These are phyloP conservation scores for Orthosia cruda DNA, from an alignment of 2,888 invertebrate genomes.

Conservation along the genomic window DNA sequence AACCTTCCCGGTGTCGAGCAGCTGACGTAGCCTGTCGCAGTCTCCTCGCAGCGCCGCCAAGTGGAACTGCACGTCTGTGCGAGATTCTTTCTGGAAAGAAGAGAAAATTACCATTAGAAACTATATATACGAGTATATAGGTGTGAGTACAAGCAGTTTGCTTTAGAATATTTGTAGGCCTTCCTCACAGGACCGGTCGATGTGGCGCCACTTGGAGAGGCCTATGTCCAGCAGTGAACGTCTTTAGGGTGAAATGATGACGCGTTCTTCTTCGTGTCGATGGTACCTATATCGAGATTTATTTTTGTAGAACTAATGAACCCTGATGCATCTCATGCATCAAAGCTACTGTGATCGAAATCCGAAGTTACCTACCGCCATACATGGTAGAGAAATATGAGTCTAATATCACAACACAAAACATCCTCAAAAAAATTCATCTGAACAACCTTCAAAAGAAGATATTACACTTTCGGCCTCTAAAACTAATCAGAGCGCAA, in stretches of 20 bases:
- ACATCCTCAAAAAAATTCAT: background rate
- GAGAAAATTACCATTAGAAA: background rate
- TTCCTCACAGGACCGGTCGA: too few species aligned
- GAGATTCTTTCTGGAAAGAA: conserved; percentile 96
- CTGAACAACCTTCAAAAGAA: background rate
- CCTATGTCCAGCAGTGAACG: too few species aligned
- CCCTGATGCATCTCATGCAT: too few species aligned
- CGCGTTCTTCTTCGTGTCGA: too few species aligned
- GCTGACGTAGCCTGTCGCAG: conserved; percentile 94
- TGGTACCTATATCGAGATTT: too few species aligned
- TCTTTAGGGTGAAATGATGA: too few species aligned
- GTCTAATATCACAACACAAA: background rate
- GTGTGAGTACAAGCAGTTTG: background rate
- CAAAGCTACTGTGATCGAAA: background rate
- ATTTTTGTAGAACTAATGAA: too few species aligned
- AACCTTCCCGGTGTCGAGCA: conserved; percentile 98
- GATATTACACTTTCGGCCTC: background rate
- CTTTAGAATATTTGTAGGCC: background rate
- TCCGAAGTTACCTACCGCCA: too few species aligned
- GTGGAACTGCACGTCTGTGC: conserved; percentile 98
- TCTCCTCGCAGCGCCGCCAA: conserved; percentile 97
- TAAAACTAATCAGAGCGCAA: background rate
- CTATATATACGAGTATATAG: background rate
- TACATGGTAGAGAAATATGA: background rate
- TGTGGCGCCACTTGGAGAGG: too few species aligned